Evolutionary conservation across 2,113 vertebrate genomes (phyloP).

Genomic region (Geococcyx californianus): DNA sequence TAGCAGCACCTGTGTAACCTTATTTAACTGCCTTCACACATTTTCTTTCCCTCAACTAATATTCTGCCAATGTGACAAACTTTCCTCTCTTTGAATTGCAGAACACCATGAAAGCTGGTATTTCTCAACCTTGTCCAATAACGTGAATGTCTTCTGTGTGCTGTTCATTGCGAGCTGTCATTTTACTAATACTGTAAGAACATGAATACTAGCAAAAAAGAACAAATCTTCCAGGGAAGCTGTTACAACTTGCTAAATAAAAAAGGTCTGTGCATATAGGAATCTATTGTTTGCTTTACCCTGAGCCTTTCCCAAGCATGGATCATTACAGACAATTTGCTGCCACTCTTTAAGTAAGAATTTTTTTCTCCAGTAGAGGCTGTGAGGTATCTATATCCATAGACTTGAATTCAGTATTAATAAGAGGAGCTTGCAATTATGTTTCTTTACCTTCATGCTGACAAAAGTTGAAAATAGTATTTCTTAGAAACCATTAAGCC

Average conservation of each 20-base stretch:
- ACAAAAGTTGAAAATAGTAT: neutral
- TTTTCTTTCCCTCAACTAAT: constrained; percentile 21
- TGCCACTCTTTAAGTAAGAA: neutral
- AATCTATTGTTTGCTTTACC: neutral
- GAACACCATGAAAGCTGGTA: constrained; percentile 13
- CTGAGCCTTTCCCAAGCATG: neutral
- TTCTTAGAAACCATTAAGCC: neutral
- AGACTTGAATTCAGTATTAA: neutral
- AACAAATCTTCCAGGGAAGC: neutral
- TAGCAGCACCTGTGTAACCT: constrained; percentile 68
- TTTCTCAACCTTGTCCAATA: neutral
- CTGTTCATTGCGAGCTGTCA: neutral
- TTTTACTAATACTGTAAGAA: neutral
- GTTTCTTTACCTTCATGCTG: neutral
- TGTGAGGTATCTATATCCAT: neutral
- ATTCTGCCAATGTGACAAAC: constrained; percentile 56
- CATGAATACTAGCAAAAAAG: neutral
- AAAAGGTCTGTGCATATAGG: neutral
- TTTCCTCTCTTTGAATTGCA: constrained; percentile 48
- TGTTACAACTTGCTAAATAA: neutral
- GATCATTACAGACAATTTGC: neutral
- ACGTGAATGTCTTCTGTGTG: neutral
- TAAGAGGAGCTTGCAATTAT: neutral
- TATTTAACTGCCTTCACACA: constrained; percentile 56
- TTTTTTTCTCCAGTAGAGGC: neutral